Base-by-base conservation (phyloP, 92 coral and sea anemone genomes). In the Actinostola sp. region DNA sequence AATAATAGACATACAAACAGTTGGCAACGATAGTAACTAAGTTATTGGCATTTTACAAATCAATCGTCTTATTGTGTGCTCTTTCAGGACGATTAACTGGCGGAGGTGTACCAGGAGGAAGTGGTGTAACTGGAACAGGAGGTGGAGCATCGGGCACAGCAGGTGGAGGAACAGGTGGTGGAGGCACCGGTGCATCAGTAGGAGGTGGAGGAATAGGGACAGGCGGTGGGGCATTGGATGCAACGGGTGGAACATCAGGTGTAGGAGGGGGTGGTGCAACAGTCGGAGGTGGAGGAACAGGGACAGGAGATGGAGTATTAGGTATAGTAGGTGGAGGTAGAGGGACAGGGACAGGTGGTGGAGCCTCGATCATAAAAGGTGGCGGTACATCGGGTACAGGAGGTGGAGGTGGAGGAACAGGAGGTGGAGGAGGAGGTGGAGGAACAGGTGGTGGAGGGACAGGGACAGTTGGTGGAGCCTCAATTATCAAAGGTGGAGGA, bases 271-370 rank as follows among this genome's bases (percentile, higher is more conserved):
- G 46, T 1, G 71, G 46, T 1, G 77, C 24, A 27, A 71, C 66
- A 0, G 48, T 46, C 12, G 64, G 27, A 23, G 65, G 54, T 1
- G 59, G 26, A 55, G 44, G 52, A 14, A 60, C 21, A 42, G 73
- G 59, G 28, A 38, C 27, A 39, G 58, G 1, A 15, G 58, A 20
- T 31, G 38, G 23, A 31, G 74, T 8, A 54, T 46, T 19, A 25
- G 71, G 77, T 3, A 17, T 28, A 27, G 71, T 25, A 19, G 77
- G 46, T 2, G 77, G 70, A 32, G 77, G 77, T 1, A 49, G 66
- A 2, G 70, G 26, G 20, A 41, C 46, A 53, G 74, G 76, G 12
- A 43, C 29, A 45, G 46, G 20, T 21, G 48, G 52, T 20, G 72
- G 66, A n/a, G n/a, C n/a, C n/a, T n/a, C n/a, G n/a, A n/a, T n/a